Percentiles rank a stretch among this genome's conserved stretches.
These are phyloP conservation scores for Ginglymostoma cirratum DNA, from an alignment of 2,113 vertebrate species.

Conservation along the genomic window DNA sequence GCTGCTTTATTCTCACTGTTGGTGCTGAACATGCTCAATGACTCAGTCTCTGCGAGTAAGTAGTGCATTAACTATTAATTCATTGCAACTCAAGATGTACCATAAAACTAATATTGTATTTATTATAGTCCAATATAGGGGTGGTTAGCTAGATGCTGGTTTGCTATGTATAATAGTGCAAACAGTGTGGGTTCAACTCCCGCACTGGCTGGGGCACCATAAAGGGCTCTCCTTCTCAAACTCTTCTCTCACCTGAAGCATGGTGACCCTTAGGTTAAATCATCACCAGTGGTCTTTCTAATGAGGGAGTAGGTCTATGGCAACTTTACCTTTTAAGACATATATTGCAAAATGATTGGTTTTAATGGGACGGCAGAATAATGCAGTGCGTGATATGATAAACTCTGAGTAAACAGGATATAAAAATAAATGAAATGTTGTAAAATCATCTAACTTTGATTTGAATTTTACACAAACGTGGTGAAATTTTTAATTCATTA, in stretches of 20 bases:
- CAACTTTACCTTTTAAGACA: background rate
- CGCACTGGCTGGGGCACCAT: too few species aligned
- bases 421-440: background rate
- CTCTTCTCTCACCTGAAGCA: too few species aligned
- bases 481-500: background rate
- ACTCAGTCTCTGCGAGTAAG: background rate
- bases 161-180: too few species aligned
- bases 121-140: background rate
- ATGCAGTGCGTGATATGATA: background rate
- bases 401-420: background rate
- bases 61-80: conserved; percentile 5
- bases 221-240: too few species aligned
- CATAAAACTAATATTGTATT: background rate
- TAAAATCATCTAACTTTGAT: background rate
- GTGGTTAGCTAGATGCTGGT: too few species aligned
- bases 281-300: too few species aligned
- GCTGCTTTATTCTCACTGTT: background rate
- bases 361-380: too few species aligned
- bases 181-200: too few species aligned
- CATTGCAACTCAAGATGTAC: background rate
- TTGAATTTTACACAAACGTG: background rate
- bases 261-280: too few species aligned
- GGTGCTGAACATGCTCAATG: background rate
- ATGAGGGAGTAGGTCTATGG: too few species aligned
- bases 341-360: background rate